phyloP scores from a whole-genome alignment of 1,140 invertebrate species.

The Conus ventricosus region DNA sequence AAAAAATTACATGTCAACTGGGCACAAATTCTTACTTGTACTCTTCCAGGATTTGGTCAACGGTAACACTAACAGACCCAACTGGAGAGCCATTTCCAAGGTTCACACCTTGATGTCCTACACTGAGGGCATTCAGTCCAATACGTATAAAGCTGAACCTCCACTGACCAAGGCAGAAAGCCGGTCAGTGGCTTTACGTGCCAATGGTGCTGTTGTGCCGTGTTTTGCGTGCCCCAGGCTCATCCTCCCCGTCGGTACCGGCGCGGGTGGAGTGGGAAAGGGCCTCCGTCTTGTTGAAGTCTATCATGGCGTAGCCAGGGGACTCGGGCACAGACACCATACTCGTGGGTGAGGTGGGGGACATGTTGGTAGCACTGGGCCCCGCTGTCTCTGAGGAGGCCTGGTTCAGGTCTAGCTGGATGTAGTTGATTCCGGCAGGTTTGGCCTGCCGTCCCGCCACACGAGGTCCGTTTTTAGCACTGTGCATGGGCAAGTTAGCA shows the following conservation, averaged over 20 bases:
- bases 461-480: constrained; percentile 6
- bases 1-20: too few relatives aligned
- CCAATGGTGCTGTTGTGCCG: constrained; percentile 75
- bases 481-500: constrained; percentile 50
- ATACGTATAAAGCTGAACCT: too few relatives aligned
- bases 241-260: constrained; percentile 59
- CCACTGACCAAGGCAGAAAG: too few relatives aligned
- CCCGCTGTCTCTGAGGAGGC: constrained; percentile 41
- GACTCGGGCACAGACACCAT: constrained; percentile 59
- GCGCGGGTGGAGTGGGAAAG: constrained; percentile 76
- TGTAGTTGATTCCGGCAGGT: constrained; percentile 82
- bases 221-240: constrained; percentile 72
- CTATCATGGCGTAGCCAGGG: constrained; percentile 89
- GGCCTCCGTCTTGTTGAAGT: constrained; percentile 93
- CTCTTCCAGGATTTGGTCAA: too few relatives aligned
- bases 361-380: constrained; percentile 54
- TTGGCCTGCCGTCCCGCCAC: background rate
- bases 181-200: constrained; percentile 26
- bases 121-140: too few relatives aligned
- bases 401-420: constrained; percentile 84
- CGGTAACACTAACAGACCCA: too few relatives aligned
- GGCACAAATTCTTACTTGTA: too few relatives aligned
- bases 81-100: too few relatives aligned
- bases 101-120: too few relatives aligned
- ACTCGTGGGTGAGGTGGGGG: constrained; percentile 78